These are phyloP conservation scores for Drosophila anceps DNA, from an alignment of 2,888 invertebrate genomes.

Conservation along the genomic window DNA sequence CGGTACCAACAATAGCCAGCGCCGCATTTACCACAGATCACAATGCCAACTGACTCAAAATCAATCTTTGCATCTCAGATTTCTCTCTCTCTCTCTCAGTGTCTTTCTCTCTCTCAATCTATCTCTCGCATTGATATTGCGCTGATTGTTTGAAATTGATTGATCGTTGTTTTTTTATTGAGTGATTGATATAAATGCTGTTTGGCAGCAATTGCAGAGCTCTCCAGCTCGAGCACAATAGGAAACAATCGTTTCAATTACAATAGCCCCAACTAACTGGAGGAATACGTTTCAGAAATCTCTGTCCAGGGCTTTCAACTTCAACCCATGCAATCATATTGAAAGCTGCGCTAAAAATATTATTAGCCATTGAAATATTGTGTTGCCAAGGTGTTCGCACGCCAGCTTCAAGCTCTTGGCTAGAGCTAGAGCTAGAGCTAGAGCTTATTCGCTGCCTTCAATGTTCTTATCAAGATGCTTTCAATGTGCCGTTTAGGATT, in stretches of 20 bases:
- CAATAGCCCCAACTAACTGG: conserved; percentile 57
- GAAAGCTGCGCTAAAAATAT: conserved; percentile 65
- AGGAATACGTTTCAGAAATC: conserved; percentile 39
- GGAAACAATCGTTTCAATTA: conserved; percentile 80
- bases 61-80: conserved; percentile 47
- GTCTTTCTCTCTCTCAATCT: conserved; percentile 4
- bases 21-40: conserved; percentile 27
- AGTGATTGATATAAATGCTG: conserved; percentile 82
- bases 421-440: conserved; percentile 10
- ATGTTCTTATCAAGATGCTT: conserved; percentile 76
- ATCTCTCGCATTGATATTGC: conserved; percentile 38
- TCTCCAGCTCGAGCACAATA: conserved; percentile 30
- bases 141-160: conserved; percentile 72
- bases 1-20: conserved; percentile 45
- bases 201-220: conserved; percentile 57
- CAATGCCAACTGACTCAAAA: conserved; percentile 53
- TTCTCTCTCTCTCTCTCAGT: neutral
- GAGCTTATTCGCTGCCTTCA: conserved; percentile 46
- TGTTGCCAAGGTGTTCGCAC: conserved; percentile 77
- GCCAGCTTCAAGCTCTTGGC: conserved; percentile 47
- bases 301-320: conserved; percentile 14
- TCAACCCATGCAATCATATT: conserved; percentile 45
- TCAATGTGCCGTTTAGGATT: conserved; percentile 81
- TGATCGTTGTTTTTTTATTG: conserved; percentile 81
- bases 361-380: conserved; percentile 74